Percentiles rank a stretch among this genome's conserved stretches.
Evolutionary conservation across 2,888 invertebrate species (phyloP).

Genomic region (Agrotis ipsilon): DNA sequence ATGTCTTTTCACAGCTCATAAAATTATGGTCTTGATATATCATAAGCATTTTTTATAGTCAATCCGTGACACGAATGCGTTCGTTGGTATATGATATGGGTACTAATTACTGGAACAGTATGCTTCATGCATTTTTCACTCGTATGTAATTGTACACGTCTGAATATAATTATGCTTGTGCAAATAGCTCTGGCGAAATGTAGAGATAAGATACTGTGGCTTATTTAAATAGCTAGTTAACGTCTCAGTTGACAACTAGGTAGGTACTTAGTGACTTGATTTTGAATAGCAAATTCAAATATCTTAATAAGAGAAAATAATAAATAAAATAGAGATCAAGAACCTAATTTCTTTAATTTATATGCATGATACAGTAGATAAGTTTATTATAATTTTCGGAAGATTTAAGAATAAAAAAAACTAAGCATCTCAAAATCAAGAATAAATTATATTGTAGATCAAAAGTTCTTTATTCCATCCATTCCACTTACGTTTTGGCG

Average conservation of each 20-base stretch:
- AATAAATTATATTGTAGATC: background rate
- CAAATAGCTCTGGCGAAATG: constrained; percentile 44
- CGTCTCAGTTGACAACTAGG: constrained; percentile 1
- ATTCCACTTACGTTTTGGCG: constrained; percentile 21
- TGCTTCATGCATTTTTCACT: constrained; percentile 37
- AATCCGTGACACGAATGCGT: constrained; percentile 76
- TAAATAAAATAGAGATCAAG: too few relatives aligned
- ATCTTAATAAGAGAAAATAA: too few relatives aligned
- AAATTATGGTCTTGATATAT: constrained; percentile 63
- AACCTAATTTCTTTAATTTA: too few relatives aligned
- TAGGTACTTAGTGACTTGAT: background rate
- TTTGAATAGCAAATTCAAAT: too few relatives aligned
- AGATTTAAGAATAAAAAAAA: background rate
- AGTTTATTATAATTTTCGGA: background rate
- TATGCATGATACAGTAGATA: background rate
- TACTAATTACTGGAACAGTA: constrained; percentile 58
- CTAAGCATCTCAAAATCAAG: too few relatives aligned
- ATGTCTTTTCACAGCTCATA: constrained; percentile 48
- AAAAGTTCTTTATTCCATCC: background rate
- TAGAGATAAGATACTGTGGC: constrained; percentile 32
- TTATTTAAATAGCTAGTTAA: constrained; percentile 7
- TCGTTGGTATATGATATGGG: constrained; percentile 67
- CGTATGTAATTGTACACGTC: constrained; percentile 27
- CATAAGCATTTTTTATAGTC: constrained; percentile 72
- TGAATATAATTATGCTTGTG: constrained; percentile 45